phyloP scores from a whole-genome alignment of 2,888 invertebrate genomes.

The Ctena decussata region DNA sequence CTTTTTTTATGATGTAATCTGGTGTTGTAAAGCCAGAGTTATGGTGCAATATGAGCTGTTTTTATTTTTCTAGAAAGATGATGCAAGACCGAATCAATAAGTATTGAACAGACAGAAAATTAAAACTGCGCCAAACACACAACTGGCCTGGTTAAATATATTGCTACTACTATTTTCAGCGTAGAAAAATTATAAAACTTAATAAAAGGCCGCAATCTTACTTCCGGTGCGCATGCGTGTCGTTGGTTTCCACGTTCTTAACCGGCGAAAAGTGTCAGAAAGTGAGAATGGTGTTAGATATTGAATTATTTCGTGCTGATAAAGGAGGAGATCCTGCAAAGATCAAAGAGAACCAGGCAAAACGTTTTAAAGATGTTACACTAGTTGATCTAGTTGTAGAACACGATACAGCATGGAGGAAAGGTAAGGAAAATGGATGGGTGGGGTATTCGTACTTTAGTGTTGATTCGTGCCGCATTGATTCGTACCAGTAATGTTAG shows the following conservation, averaged over 20 bases:
- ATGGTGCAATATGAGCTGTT: no score
- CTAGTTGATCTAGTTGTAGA: slow-evolving; percentile 97
- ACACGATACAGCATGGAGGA: slow-evolving; percentile 96
- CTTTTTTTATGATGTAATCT: no score
- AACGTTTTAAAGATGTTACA: slow-evolving; percentile 96
- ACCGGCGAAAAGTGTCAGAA: neutral
- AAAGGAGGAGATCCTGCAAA: slow-evolving; percentile 98
- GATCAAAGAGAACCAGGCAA: slow-evolving; percentile 96
- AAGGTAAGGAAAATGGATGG: slow-evolving; percentile 87
- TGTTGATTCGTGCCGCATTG: no score
- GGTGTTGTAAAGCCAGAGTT: no score
- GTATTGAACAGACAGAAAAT: no score
- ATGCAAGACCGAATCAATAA: no score
- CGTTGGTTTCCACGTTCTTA: neutral
- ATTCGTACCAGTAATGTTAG: no score
- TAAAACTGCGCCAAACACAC: no score
- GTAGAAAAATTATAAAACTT: no score
- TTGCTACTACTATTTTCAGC: no score
- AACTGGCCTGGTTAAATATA: no score
- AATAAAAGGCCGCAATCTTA: neutral
- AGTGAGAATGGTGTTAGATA: slow-evolving; percentile 95
- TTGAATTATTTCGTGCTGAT: slow-evolving; percentile 98
- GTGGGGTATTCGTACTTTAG: neutral
- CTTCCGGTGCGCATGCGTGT: slow-evolving; percentile 6
- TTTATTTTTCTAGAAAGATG: no score